These are phyloP conservation scores for Balanococcus diminutus DNA, from an alignment of 2,888 invertebrate genomes.

Conservation along the genomic window DNA sequence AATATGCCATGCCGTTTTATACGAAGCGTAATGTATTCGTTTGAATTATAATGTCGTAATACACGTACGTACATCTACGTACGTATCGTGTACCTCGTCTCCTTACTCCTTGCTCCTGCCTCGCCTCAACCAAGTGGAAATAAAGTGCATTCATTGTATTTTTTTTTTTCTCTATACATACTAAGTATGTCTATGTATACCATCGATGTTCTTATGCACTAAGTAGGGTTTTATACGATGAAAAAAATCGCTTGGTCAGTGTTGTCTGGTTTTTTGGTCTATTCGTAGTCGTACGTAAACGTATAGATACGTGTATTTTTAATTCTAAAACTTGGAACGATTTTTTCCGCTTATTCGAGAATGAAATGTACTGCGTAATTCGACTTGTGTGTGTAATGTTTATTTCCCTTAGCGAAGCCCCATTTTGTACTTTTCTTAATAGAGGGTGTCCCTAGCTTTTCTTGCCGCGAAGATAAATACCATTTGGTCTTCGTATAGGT, in stretches of 20 bases:
- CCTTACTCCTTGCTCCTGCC: too few relatives aligned
- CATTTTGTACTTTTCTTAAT: neutral
- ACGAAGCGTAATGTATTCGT: neutral
- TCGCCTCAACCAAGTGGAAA: neutral
- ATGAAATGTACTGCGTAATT: neutral
- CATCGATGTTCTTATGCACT: too few relatives aligned
- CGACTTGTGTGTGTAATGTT: neutral
- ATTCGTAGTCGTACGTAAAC: too few relatives aligned
- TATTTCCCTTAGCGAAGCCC: neutral
- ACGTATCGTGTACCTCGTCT: too few relatives aligned
- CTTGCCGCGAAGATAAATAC: neutral
- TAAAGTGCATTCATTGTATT: neutral
- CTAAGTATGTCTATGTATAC: too few relatives aligned
- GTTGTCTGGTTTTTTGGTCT: neutral
- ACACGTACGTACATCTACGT: neutral
- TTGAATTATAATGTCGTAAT: neutral
- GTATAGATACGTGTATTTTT: neutral
- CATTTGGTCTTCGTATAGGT: neutral
- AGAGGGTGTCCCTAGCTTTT: neutral
- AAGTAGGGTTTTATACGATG: neutral
- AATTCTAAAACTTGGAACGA: neutral
- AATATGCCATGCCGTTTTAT: neutral
- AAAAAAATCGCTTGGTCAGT: neutral
- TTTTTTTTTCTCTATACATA: neutral
- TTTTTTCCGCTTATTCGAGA: neutral